Percentiles rank a stretch among this genome's conserved stretches.
Evolutionary conservation across 2,888 invertebrate genomes (phyloP).

Genomic region (Gryllus longicercus): DNA sequence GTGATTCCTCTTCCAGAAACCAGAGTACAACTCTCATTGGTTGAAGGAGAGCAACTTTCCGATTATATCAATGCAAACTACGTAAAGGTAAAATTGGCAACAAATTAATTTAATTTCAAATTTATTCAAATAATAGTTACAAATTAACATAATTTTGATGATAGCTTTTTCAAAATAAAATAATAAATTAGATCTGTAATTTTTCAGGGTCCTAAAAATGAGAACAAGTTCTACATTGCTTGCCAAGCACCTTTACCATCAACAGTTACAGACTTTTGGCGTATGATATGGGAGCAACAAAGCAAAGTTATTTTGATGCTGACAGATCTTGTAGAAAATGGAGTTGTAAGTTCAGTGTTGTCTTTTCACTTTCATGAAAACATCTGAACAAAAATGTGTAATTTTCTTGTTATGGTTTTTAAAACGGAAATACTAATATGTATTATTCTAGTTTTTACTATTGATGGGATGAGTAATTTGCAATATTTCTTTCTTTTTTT

Average conservation of each 20-base stretch:
- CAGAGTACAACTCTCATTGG: conserved; percentile 69
- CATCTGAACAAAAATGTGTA: too few relatives aligned
- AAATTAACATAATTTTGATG: background rate
- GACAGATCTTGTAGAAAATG: conserved; percentile 84
- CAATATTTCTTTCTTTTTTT: too few relatives aligned
- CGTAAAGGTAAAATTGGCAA: conserved; percentile 67
- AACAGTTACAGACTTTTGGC: conserved; percentile 87
- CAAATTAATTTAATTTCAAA: background rate
- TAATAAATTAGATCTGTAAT: conserved; percentile 20
- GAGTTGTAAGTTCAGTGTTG: conserved; percentile 59
- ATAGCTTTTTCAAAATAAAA: conserved; percentile 5
- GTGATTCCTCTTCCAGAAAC: conserved; percentile 92
- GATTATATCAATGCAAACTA: conserved; percentile 94
- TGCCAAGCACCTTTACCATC: conserved; percentile 84
- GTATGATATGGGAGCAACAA: conserved; percentile 96
- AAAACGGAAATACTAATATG: too few relatives aligned
- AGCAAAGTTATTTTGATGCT: conserved; percentile 84
- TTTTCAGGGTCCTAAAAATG: conserved; percentile 77
- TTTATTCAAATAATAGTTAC: background rate
- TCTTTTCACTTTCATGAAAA: too few relatives aligned
- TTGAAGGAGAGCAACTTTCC: conserved; percentile 71
- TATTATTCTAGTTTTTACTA: too few relatives aligned
- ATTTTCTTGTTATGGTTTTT: too few relatives aligned
- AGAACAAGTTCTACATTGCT: conserved; percentile 82
- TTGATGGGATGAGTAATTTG: too few relatives aligned